These are phyloP conservation scores for Ips typographus DNA, from an alignment of 1,140 invertebrate species.

Conservation along the genomic window DNA sequence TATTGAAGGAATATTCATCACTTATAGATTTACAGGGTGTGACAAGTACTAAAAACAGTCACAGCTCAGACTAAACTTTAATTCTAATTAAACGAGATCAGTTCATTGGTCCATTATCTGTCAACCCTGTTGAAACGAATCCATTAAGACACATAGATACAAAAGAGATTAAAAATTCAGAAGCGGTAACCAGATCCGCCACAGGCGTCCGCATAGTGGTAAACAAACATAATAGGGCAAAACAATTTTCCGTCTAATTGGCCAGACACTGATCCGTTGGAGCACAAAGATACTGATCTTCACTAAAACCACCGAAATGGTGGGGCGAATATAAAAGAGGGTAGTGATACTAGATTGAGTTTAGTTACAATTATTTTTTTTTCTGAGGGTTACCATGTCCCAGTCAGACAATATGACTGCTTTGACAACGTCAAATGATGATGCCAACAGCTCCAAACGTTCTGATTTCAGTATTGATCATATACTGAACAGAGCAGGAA, in stretches of 20 bases:
- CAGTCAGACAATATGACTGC: conserved; percentile 3
- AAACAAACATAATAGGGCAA: conserved; percentile 40
- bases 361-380: conserved; percentile 20
- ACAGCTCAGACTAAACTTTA: no score
- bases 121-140: background rate
- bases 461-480: conserved; percentile 59
- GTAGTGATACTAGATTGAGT: conserved; percentile 13
- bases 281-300: conserved; percentile 23
- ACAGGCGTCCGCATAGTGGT: conserved; percentile 24
- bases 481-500: conserved; percentile 53
- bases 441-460: conserved; percentile 8
- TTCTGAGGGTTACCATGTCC: no score
- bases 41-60: no score
- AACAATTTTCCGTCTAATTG: conserved; percentile 47
- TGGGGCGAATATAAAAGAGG: conserved; percentile 30
- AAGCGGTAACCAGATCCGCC: conserved; percentile 26
- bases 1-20: no score
- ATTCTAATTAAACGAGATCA: no score
- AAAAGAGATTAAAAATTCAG: conserved; percentile 30
- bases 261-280: conserved; percentile 36
- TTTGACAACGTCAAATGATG: background rate
- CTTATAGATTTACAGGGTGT: no score
- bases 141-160: conserved; percentile 3
- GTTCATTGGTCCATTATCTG: no score
- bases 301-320: conserved; percentile 26